phyloP scores from a whole-genome alignment of 37 sponge, comb jelly and placozoan species.

The Haliclona indistincta region DNA sequence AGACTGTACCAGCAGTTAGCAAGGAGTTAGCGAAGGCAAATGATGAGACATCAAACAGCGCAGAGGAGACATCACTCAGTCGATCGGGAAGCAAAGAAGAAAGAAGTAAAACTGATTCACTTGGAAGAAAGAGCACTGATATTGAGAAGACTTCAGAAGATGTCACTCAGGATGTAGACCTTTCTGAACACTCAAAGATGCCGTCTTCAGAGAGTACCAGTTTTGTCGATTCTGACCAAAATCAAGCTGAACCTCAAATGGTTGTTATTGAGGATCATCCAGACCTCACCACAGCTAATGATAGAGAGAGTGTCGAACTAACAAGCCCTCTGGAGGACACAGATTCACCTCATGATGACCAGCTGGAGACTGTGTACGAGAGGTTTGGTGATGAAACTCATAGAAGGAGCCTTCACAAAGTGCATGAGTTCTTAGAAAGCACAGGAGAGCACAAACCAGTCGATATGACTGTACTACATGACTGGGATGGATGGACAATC shows the following conservation, averaged over 20 bases:
- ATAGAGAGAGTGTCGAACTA: background rate
- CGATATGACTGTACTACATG: conserved; percentile 48
- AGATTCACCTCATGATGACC: background rate
- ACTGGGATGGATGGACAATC: conserved; percentile 82
- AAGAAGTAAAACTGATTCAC: background rate
- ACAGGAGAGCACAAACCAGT: conserved; percentile 54
- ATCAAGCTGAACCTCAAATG: too few relatives aligned
- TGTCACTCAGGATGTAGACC: too few relatives aligned
- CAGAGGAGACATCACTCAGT: conserved; percentile 13
- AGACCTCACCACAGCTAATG: background rate
- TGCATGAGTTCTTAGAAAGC: conserved; percentile 57
- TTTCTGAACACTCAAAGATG: too few relatives aligned
- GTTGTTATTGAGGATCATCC: too few relatives aligned
- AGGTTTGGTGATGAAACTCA: conserved; percentile 64
- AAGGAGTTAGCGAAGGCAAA: conserved; percentile 10
- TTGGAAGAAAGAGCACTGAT: background rate
- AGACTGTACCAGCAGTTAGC: background rate
- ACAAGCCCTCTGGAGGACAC: too few relatives aligned
- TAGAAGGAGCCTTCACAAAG: conserved; percentile 44
- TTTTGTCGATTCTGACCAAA: too few relatives aligned
- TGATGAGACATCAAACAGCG: conserved; percentile 1
- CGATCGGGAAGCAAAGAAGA: background rate
- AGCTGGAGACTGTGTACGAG: conserved; percentile 25
- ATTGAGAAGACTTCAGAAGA: background rate
- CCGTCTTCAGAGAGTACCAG: too few relatives aligned